These are phyloP conservation scores for Microplitis manilae DNA, from an alignment of 2,888 invertebrate species.

Conservation along the genomic window DNA sequence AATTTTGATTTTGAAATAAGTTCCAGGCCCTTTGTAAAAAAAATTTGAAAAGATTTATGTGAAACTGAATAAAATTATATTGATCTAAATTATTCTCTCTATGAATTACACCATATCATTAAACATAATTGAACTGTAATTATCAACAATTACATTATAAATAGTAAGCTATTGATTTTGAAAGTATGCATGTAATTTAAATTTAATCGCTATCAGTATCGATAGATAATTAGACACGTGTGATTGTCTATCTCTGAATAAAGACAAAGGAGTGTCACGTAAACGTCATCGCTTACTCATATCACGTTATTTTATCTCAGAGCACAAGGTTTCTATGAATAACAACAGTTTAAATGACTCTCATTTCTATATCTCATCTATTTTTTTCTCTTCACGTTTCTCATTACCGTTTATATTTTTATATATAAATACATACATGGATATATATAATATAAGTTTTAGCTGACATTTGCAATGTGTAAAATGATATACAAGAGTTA, in stretches of 20 bases:
- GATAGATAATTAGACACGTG: background rate
- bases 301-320: slow-evolving; percentile 41
- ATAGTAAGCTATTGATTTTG: too few species aligned
- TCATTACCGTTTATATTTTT: background rate
- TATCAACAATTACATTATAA: too few species aligned
- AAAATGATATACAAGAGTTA: slow-evolving; percentile 7
- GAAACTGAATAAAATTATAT: too few species aligned
- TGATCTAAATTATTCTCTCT: too few species aligned
- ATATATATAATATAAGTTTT: background rate
- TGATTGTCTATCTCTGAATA: slow-evolving; percentile 18
- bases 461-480: slow-evolving; percentile 14
- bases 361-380: slow-evolving; percentile 1
- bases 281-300: slow-evolving; percentile 51
- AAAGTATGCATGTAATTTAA: too few species aligned
- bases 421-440: background rate
- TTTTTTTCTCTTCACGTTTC: background rate
- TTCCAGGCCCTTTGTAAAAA: too few species aligned
- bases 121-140: too few species aligned
- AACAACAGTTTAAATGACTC: slow-evolving; percentile 15
- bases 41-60: too few species aligned
- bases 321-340: slow-evolving; percentile 17
- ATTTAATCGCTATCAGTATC: background rate
- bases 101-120: too few species aligned
- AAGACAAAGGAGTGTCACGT: slow-evolving; percentile 46
- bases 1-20: too few species aligned